Base-by-base conservation (phyloP, 92 coral and sea anemone genomes). In the Desmophyllum pertusum region DNA sequence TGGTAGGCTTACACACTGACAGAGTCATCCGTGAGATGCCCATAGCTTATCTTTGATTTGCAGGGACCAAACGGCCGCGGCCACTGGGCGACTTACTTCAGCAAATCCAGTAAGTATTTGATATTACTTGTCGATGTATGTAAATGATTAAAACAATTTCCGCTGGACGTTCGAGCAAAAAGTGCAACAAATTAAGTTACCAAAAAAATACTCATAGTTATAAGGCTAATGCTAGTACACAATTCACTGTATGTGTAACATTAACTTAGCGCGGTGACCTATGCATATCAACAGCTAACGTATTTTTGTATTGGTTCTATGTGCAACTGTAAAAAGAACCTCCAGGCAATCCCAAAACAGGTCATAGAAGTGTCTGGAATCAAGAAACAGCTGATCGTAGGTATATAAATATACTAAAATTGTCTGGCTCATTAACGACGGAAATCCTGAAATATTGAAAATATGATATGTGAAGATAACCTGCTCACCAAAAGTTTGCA, bases 11-110 rank as follows among this genome's bases (percentile, higher is more conserved):
- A n/a, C n/a, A n/a, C n/a, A n/a, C n/a, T 37, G 50, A 10, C 50
- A 13, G 21, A 8, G 11, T 61, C 13, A n/a, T 48, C 30, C 27
- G 8, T 10, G 21, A 11, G 23, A 29, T 14, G 27, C 15, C 21
- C 38, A 7, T 31, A 30, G 38, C 18, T 64, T 1, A 35, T 10
- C 19, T 33, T 35, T 15, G 33, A 73, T 25, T 39, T 72, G 19
- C 71, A 95, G 98, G 98, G 93, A 93, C 76, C 98, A 95, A 55
- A 94, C 95, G 39, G 93, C 94, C 7, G 94, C 98, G 15, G 98
- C 93, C 30, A 93, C 98, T 19, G 98, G 98, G 73, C 92, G 98
- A 35, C 84, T 95, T 36, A 94, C 95, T 13, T 95, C 98, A 62
- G 80, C 95, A 0, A 95, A 93, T 72, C 98, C 98, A 57, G 98